These are phyloP conservation scores for Drosophila teissieri DNA, from an alignment of 1,140 invertebrate genomes.

Conservation along the genomic window DNA sequence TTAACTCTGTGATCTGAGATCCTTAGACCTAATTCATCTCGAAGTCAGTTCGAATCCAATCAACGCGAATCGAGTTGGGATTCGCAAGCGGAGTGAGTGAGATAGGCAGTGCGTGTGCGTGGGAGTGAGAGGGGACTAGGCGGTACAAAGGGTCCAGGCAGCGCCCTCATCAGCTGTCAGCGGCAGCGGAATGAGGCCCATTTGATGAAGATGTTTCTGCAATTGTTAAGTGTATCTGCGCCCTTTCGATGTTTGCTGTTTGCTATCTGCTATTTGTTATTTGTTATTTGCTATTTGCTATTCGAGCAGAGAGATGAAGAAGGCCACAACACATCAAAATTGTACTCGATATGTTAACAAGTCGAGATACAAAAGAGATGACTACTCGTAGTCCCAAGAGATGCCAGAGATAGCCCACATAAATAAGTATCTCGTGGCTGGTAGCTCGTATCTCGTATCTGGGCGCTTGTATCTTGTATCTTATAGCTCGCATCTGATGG, in stretches of 20 bases:
- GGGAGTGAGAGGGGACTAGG: neutral
- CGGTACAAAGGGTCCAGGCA: slow-evolving; percentile 4
- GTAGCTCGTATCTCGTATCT: neutral
- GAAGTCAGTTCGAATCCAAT: slow-evolving; percentile 52
- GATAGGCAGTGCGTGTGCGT: neutral
- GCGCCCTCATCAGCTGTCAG: slow-evolving; percentile 76
- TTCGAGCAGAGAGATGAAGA: slow-evolving; percentile 1
- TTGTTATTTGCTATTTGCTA: slow-evolving; percentile 15
- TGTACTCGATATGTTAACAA: slow-evolving; percentile 71
- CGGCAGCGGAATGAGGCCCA: slow-evolving; percentile 4
- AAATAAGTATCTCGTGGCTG: slow-evolving; percentile 33
- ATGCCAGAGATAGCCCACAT: slow-evolving; percentile 64
- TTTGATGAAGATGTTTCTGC: slow-evolving; percentile 54
- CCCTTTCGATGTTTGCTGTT: slow-evolving; percentile 11
- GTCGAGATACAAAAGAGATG: slow-evolving; percentile 39
- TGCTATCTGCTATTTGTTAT: slow-evolving; percentile 5
- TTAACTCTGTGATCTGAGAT: too few relatives aligned
- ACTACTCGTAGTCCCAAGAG: slow-evolving; percentile 22
- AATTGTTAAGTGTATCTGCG: slow-evolving; percentile 19
- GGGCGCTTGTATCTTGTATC: slow-evolving; percentile 14
- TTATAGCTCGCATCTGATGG: slow-evolving; percentile 37
- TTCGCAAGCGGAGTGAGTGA: neutral
- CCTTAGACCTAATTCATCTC: slow-evolving; percentile 15
- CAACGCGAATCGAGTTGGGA: slow-evolving; percentile 15
- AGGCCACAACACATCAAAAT: slow-evolving; percentile 46